phyloP scores from a whole-genome alignment of 2,797 vertebrate species.

The Rhynchonycteris naso region DNA sequence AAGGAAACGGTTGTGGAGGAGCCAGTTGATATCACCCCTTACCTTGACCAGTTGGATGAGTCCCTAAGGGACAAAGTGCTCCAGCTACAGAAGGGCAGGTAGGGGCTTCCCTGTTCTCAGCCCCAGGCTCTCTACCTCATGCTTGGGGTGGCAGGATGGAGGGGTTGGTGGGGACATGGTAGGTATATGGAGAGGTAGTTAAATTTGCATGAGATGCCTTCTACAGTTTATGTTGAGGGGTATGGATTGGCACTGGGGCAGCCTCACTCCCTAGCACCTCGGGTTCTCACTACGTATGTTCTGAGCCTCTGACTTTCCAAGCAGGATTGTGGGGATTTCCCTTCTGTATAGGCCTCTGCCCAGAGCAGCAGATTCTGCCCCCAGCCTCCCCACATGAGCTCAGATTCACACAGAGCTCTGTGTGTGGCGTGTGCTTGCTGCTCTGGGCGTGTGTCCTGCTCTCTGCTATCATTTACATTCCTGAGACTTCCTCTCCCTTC shows the following conservation, averaged over 20 bases:
- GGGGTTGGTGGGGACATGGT: background rate
- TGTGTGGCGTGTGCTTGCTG: background rate
- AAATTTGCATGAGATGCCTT: background rate
- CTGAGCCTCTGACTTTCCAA: background rate
- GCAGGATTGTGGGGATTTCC: background rate
- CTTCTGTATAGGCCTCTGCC: background rate
- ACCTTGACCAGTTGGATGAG: slow-evolving; percentile 96
- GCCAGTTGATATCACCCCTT: slow-evolving; percentile 95
- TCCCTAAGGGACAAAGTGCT: slow-evolving; percentile 95
- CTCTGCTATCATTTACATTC: background rate
- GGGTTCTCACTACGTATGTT: background rate
- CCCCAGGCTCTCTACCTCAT: background rate
- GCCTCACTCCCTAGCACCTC: background rate
- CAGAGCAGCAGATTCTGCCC: background rate
- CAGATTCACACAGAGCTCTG: background rate
- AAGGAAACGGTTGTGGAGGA: slow-evolving; percentile 95
- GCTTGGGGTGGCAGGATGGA: background rate
- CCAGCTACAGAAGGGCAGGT: slow-evolving; percentile 97
- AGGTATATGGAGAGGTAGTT: too few species aligned
- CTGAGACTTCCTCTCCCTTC: slow-evolving; percentile 54
- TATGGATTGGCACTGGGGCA: background rate
- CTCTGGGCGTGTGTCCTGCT: background rate
- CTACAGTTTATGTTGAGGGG: background rate
- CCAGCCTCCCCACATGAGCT: background rate
- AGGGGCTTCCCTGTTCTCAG: background rate